phyloP scores from a whole-genome alignment of 2,113 vertebrate species.

The Haemorhous mexicanus region DNA sequence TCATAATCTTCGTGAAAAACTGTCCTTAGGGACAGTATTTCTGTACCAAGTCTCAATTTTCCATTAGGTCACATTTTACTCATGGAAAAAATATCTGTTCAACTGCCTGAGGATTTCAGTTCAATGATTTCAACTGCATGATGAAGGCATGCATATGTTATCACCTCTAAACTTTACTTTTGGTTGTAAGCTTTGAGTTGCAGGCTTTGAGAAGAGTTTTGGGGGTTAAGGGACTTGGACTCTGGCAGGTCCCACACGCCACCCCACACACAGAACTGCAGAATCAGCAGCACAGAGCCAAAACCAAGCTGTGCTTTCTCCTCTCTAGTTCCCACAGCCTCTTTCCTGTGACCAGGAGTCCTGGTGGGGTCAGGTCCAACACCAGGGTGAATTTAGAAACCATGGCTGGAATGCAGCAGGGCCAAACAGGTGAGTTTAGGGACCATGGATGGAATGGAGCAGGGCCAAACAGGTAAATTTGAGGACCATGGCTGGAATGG shows the following conservation, averaged over 20 bases:
- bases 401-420: background rate
- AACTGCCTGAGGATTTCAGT: background rate
- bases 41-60: background rate
- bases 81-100: background rate
- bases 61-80: background rate
- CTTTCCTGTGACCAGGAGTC: background rate
- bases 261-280: background rate
- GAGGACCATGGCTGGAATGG: background rate
- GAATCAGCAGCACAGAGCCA: background rate
- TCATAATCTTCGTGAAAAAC: background rate
- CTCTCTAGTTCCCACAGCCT: background rate
- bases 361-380: background rate
- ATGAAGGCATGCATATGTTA: background rate
- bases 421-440: background rate
- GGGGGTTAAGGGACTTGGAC: background rate
- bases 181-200: background rate
- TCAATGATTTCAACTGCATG: background rate
- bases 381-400: background rate
- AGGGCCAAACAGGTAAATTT: background rate
- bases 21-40: conserved; percentile 24
- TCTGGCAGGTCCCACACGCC: background rate
- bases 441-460: background rate
- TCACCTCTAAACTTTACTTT: background rate
- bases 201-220: background rate
- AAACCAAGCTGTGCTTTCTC: background rate